Base-by-base conservation (phyloP, 2,888 invertebrate genomes). In the Conus canariensis region DNA sequence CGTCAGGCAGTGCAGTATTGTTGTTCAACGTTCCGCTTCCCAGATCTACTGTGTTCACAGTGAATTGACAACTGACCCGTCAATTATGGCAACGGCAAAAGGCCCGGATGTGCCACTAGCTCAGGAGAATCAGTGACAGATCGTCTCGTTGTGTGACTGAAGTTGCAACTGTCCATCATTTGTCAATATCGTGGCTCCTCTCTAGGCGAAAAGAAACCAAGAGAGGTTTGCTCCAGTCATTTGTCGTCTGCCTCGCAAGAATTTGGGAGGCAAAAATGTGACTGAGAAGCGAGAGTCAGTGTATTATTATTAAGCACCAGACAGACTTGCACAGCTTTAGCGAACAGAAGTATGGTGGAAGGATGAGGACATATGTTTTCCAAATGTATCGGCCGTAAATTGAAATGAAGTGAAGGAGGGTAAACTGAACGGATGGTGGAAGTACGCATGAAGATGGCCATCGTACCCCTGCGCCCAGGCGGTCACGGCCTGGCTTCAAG, bases 381-480 rank as follows among this genome's bases (percentile, higher is more conserved):
- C 14, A 70, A 70, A 7, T 22, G 19, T 19, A 70, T 70, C 70
- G 14, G 22, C 16, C 22, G 22, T 70, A 19, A 70, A 70, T 1
- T 0, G 22, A 70, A 70, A 70, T 22, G 22, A 70, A 70, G 70
- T 70, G 22, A 22, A 19, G 70, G 19, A 16, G 70, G 16, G 70
- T 14, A 70, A 22, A 70, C 19, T 70, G 56, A 7, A 58, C 82
- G 82, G 22, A 83, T 83, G 82, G 82, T 83, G 56, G 82, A 83
- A 58, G 82, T 83, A 67, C 87, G 56, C 22, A 87, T 87, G 87
- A 87, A 87, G 70, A 87, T 87, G 87, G 87, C 87, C 45, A 87
- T 87, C 10, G 87, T 87, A 12, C 87, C 87, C 19, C 67, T 87
- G 70, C 67, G 87, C 45, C 87, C 70, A 70, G 87, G 87, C 10